Conservation (phyloP, 2,888 invertebrate genomes). For the Alviniconcha strummeri region DNA sequence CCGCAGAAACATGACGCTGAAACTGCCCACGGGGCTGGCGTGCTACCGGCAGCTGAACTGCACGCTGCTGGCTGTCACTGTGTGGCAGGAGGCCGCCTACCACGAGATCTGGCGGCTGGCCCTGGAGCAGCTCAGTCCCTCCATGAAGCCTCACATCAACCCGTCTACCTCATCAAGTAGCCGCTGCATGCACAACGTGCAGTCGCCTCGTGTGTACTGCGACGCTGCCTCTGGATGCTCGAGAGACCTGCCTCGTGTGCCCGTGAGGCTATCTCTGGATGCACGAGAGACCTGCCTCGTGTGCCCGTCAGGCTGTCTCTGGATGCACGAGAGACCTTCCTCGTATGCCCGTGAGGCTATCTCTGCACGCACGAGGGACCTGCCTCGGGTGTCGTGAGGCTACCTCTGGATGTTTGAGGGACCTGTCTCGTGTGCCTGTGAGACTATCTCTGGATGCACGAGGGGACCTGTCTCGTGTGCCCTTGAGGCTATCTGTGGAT, state of each 20-base stretch:
- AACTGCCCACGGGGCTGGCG: constrained; percentile 69
- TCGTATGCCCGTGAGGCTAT: no score
- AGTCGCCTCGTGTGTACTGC: background rate
- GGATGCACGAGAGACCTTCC: no score
- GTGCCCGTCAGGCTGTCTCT: no score
- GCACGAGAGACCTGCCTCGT: no score
- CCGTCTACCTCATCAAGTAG: constrained; percentile 21
- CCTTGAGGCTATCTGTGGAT: no score
- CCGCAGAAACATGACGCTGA: constrained; percentile 91
- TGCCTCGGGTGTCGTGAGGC: no score
- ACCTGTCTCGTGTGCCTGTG: background rate
- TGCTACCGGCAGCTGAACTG: constrained; percentile 51
- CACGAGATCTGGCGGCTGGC: constrained; percentile 53
- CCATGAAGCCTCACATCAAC: constrained; percentile 25
- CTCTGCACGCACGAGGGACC: no score
- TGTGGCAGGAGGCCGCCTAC: constrained; percentile 48
- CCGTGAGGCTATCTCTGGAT: no score
- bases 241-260: background rate
- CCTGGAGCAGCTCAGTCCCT: constrained; percentile 30
- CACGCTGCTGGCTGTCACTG: constrained; percentile 47
- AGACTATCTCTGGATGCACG: background rate
- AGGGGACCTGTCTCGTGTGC: background rate
- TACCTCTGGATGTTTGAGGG: background rate
- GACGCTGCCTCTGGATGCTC: background rate
- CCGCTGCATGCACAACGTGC: background rate